Base-by-base conservation (phyloP, 2,113 vertebrate genomes). In the Canis aureus region DNA sequence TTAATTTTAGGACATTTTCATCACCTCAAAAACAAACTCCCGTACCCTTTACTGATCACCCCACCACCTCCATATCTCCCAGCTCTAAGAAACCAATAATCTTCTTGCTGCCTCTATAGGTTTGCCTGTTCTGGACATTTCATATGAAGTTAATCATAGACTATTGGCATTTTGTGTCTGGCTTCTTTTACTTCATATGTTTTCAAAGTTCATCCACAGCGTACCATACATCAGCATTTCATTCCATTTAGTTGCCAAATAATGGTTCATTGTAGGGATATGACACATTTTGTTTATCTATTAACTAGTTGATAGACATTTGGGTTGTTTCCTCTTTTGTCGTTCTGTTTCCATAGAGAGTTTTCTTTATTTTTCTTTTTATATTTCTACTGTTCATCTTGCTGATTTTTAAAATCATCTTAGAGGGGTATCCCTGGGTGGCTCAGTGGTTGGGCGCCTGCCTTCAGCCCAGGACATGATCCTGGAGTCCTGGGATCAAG, bases 301-400 rank as follows among this genome's bases (percentile, higher is more conserved):
- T 60, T 67, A 29, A 87, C 12, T 59, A 82, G n/a, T 57, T 93
- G 23, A 87, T 69, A 9, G 53, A 71, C 15, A 76, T 94, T 80
- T 95, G 19, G 17, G 25, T 64, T 73, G 35, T 74, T 85, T 86
- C 11, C n/a, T 22, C 35, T n/a, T 95, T 60, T 51, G 11, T 7
- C 23, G 4, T 90, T 96, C 69, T 81, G 49, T 73, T 94, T 91
- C 82, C 82, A 81, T 32, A 93, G 73, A 35, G 29, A 55, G 0
- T 69, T 74, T 88, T 92, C 38, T n/a, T 59, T 89, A 51, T 59
- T 55, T 53, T 59, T 69, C 29, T 9, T 78, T 87, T 66, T 59
- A 87, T 92, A 27, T 74, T 85, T 80, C 32, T 84, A 4, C 66
- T 89, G 29, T 88, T 87, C 23, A 59, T 83, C n/a, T 88, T 91